A percentile compares a stretch with the other conserved stretches of the same genome.
Evolutionary conservation across 2,113 vertebrate genomes (phyloP).

Genomic region (Baryphthengus martii): DNA sequence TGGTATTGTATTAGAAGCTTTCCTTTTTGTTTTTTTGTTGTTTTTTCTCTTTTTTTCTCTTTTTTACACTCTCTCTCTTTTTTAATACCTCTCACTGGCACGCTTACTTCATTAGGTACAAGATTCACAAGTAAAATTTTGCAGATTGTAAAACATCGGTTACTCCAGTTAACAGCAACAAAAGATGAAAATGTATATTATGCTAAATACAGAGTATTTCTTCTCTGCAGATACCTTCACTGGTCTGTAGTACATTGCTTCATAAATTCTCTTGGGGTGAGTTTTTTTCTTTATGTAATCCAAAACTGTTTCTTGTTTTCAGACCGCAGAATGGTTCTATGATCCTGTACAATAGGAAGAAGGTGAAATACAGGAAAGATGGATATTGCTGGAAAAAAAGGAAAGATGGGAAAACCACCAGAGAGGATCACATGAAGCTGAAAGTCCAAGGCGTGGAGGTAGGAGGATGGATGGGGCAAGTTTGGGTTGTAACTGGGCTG

Average conservation of each 20-base stretch:
- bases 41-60: too few relatives aligned
- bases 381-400: conserved; percentile 99
- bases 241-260: neutral
- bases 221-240: conserved; percentile 10
- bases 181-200: conserved; percentile 18
- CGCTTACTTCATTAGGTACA: conserved; percentile 50
- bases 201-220: neutral
- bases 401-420: conserved; percentile 98
- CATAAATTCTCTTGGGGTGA: neutral
- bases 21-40: neutral
- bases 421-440: conserved; percentile 99
- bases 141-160: conserved; percentile 18
- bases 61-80: too few relatives aligned
- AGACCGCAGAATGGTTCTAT: conserved; percentile 99
- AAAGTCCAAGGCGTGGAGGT: conserved; percentile 99
- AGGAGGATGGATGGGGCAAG: conserved; percentile 26
- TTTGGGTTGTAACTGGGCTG: neutral
- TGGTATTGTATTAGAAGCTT: neutral
- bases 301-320: conserved; percentile 64
- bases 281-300: conserved; percentile 33
- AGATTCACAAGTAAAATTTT: conserved; percentile 37
- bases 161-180: conserved; percentile 34
- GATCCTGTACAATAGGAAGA: conserved; percentile 99
- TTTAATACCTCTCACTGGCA: conserved; percentile 30
- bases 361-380: conserved; percentile 99